Evolutionary conservation across 2,113 vertebrate genomes (phyloP).

Genomic region (Lontra canadensis): DNA sequence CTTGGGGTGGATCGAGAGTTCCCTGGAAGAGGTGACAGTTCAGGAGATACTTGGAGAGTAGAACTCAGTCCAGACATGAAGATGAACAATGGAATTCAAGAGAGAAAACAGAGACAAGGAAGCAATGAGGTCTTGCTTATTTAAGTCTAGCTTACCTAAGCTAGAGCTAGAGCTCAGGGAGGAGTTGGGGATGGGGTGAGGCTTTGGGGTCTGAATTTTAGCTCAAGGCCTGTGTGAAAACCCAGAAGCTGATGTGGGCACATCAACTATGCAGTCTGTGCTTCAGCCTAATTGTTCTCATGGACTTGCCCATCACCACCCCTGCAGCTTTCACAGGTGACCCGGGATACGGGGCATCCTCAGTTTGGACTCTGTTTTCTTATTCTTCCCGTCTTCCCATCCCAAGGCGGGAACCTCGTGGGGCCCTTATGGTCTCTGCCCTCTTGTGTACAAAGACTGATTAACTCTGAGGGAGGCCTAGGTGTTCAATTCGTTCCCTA

Average conservation of each 20-base stretch:
- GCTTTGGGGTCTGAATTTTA: not conserved
- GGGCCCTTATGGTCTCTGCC: not conserved
- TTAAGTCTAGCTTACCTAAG: no score
- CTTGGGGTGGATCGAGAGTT: not conserved
- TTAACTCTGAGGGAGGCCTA: not conserved
- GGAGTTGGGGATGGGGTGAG: rapidly evolving
- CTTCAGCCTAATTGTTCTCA: not conserved
- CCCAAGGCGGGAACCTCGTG: not conserved
- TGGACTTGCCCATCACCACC: not conserved
- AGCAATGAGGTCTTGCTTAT: not conserved
- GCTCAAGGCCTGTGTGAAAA: not conserved
- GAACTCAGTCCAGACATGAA: not conserved
- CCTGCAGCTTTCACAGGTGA: not conserved
- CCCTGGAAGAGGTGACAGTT: not conserved
- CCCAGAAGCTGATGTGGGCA: no score
- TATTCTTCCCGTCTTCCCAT: rapidly evolving
- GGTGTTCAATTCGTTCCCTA: rapidly evolving
- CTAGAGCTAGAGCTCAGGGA: not conserved
- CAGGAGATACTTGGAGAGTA: not conserved
- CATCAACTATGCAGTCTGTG: rapidly evolving
- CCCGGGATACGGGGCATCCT: not conserved
- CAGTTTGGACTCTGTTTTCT: not conserved
- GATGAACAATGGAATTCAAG: not conserved
- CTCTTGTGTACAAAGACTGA: not conserved
- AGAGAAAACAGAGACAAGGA: not conserved